These are phyloP conservation scores for Cephus sareptanus DNA, from an alignment of 2,888 invertebrate genomes.

Conservation along the genomic window DNA sequence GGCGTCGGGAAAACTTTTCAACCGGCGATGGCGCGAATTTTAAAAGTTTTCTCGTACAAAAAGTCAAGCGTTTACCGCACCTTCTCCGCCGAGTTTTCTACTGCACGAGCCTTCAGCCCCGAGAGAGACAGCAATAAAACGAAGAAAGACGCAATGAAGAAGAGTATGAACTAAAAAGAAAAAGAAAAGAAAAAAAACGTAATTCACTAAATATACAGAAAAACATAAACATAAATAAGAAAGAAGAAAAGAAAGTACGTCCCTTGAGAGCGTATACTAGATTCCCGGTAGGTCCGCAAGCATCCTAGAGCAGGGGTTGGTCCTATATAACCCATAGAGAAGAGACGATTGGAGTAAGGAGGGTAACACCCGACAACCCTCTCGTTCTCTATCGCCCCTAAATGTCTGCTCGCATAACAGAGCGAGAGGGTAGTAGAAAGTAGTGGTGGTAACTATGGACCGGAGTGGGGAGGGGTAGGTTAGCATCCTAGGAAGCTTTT, in stretches of 20 bases:
- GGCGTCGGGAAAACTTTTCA: neutral
- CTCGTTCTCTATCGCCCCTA: neutral
- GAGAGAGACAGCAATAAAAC: constrained; percentile 11
- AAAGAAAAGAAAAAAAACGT: neutral
- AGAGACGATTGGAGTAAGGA: neutral
- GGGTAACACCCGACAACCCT: neutral
- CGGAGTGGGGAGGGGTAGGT: constrained; percentile 24
- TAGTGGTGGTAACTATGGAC: constrained; percentile 3
- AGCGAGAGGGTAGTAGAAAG: constrained; percentile 3
- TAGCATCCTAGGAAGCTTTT: constrained; percentile 49
- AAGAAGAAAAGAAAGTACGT: neutral
- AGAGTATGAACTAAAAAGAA: neutral
- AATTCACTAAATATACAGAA: neutral
- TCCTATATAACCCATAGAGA: neutral
- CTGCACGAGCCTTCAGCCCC: neutral
- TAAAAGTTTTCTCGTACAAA: constrained; percentile 40
- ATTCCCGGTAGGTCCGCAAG: neutral
- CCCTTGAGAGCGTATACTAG: neutral
- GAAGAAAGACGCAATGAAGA: constrained; percentile 10
- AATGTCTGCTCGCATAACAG: neutral
- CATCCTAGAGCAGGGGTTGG: neutral
- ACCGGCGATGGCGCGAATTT: neutral
- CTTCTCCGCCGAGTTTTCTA: constrained; percentile 23
- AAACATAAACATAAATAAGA: neutral
- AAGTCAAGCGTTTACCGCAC: constrained; percentile 52